Evolutionary conservation across 2,113 vertebrate genomes (phyloP).

Genomic region (Neolamprologus sp.): DNA sequence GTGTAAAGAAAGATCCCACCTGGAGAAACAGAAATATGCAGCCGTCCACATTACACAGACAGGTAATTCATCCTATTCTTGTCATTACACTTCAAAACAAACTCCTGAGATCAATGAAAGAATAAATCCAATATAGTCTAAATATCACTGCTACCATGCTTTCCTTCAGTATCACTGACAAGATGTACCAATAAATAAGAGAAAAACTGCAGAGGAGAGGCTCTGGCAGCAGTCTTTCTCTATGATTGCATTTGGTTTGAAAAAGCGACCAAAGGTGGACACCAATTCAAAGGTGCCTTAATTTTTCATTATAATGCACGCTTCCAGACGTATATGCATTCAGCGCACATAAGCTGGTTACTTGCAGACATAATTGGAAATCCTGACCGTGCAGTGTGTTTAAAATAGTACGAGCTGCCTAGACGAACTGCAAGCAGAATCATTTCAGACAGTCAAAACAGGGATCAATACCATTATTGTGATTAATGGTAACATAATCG

Average conservation of each 20-base stretch:
- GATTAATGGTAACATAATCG: slow-evolving; percentile 27
- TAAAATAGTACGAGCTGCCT: not conserved
- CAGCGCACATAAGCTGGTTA: slow-evolving; percentile 14
- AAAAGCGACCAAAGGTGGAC: not conserved
- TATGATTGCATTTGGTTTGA: not conserved
- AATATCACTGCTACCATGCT: not conserved
- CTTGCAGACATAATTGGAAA: slow-evolving; percentile 39
- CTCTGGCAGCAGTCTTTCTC: not conserved
- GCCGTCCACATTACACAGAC: not conserved
- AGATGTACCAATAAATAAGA: not conserved
- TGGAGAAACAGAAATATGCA: not conserved
- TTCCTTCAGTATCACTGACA: not conserved
- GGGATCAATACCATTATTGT: slow-evolving; percentile 4
- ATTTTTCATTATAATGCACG: slow-evolving; percentile 32
- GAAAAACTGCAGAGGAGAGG: not conserved
- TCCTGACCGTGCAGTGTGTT: not conserved
- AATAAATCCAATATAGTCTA: not conserved
- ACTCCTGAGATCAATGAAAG: not conserved
- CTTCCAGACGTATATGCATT: slow-evolving; percentile 3
- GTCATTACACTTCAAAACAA: not conserved
- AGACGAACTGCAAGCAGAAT: slow-evolving; percentile 14
- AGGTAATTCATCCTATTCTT: not conserved
- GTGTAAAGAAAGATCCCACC: not conserved
- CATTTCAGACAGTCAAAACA: slow-evolving; percentile 9
- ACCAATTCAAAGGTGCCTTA: slow-evolving; percentile 2